Evolutionary conservation across 2,113 vertebrate genomes (phyloP).

Genomic region (Montifringilla adamsi): DNA sequence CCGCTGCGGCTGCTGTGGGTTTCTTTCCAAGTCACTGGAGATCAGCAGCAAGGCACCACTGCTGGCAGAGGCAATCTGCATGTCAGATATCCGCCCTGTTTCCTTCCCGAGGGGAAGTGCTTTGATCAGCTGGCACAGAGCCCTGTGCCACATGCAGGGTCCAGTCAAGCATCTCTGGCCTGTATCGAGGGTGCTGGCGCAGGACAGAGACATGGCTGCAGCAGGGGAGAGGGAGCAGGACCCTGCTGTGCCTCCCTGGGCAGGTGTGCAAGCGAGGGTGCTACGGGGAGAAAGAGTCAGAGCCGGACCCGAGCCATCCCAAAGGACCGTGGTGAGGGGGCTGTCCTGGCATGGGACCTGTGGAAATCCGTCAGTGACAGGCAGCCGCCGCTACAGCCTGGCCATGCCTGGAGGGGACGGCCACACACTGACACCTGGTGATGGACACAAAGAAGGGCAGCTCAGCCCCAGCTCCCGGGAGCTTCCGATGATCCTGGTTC

Average conservation of each 20-base stretch:
- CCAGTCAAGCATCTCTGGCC: background rate
- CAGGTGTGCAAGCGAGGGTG: background rate
- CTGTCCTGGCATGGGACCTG: background rate
- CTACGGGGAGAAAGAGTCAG: background rate
- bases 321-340: background rate
- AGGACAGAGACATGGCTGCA: background rate
- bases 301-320: background rate
- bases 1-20: background rate
- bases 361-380: background rate
- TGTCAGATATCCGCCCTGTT: background rate
- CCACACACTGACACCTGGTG: slow-evolving; percentile 58
- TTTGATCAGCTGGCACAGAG: background rate
- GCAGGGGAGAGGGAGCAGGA: background rate
- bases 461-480: background rate
- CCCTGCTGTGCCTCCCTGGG: background rate
- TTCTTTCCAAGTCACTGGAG: background rate
- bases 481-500: background rate
- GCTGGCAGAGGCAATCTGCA: background rate
- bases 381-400: background rate
- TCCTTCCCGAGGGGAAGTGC: background rate
- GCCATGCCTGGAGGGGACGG: background rate
- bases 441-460: slow-evolving; percentile 2
- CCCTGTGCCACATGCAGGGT: background rate
- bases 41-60: background rate
- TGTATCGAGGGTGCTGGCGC: background rate